Base-by-base conservation (phyloP, 2,797 vertebrate species). In the Phalloptychus januarius region DNA sequence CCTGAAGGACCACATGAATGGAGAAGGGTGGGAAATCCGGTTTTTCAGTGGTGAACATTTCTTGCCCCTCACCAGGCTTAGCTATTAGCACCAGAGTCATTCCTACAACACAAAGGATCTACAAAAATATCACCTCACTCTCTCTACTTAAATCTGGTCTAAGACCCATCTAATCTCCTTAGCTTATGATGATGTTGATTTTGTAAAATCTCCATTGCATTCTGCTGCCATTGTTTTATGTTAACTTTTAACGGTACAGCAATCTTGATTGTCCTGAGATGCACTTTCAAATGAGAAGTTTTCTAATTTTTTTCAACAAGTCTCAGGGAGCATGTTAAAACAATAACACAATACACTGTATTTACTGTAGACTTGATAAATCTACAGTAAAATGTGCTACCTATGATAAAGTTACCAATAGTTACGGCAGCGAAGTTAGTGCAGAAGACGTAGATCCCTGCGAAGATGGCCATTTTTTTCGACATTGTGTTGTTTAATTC, bases 31-130 rank as follows among this genome's bases (percentile, higher is more conserved):
- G 40, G 13, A 45, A 0, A 0, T 61, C 16, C 11, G 2, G 2
- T 2, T 2, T 7, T 20, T 48, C 18, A 48, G 0, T 7, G 46
- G 46, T 48, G 0, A 7, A 20, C n/a, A 20, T 0, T 2, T 20
- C 18, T 20, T 48, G 5, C 8, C 1, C 16, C 12, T 3, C 11
- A 40, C 78, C 81, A 13, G 78, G 81, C 38, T 75, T 2, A 10
- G 78, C 12, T 0, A 2, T 0, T 10, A 58, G 0, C 0, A 54
- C 72, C 75, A 80, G 13, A 15, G 42, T 13, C 5, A 85, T 7
- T 16, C 78, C 84, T 83, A 1, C 18, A 69, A 61, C 42, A 69
- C 56, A 79, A 5, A 71, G 33, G 20, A 48, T 20, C 46, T 48
- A 48, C 46, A 48, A 48, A 48, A 20, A 48, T 7, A 48, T 48